phyloP scores from a whole-genome alignment of 1,140 invertebrate species.

The Atta texana region DNA sequence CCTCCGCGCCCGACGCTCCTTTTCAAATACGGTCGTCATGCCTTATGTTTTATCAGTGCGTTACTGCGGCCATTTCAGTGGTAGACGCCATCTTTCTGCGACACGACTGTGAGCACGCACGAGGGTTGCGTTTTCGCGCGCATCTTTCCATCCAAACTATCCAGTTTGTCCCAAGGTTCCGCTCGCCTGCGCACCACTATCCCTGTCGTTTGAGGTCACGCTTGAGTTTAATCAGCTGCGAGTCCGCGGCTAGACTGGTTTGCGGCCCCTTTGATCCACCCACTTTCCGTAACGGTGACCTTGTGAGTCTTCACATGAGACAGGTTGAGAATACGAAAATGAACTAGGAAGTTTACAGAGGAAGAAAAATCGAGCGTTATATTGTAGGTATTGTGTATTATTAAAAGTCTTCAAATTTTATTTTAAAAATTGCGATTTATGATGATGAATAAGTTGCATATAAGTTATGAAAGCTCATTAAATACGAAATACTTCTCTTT shows the following conservation, averaged over 20 bases:
- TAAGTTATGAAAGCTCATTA: neutral
- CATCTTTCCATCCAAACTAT: slow-evolving; percentile 50
- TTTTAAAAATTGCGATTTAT: neutral
- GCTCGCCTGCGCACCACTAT: neutral
- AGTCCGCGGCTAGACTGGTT: slow-evolving; percentile 69
- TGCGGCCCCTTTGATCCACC: slow-evolving; percentile 65
- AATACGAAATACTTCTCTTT: neutral
- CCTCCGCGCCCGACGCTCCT: slow-evolving; percentile 73
- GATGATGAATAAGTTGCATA: neutral
- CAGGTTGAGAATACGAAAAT: slow-evolving; percentile 34
- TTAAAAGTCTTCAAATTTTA: neutral
- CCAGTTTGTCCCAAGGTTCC: slow-evolving; percentile 30
- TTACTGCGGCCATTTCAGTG: slow-evolving; percentile 79
- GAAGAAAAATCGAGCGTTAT: slow-evolving; percentile 1
- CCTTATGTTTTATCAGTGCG: slow-evolving; percentile 75
- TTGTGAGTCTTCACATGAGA: slow-evolving; percentile 39
- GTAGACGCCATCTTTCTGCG: slow-evolving; percentile 79
- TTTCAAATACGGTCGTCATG: slow-evolving; percentile 69
- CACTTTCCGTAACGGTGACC: slow-evolving; percentile 42
- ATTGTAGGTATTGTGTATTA: neutral
- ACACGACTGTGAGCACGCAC: slow-evolving; percentile 57
- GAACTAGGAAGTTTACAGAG: neutral
- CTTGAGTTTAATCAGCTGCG: slow-evolving; percentile 75
- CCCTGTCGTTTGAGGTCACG: slow-evolving; percentile 61
- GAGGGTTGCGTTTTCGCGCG: slow-evolving; percentile 54